Evolutionary conservation across 2,797 vertebrate genomes (phyloP), one percentile per base, ranked within the genome.

Genomic region (Typhlichthys eigenmanni): DNA sequence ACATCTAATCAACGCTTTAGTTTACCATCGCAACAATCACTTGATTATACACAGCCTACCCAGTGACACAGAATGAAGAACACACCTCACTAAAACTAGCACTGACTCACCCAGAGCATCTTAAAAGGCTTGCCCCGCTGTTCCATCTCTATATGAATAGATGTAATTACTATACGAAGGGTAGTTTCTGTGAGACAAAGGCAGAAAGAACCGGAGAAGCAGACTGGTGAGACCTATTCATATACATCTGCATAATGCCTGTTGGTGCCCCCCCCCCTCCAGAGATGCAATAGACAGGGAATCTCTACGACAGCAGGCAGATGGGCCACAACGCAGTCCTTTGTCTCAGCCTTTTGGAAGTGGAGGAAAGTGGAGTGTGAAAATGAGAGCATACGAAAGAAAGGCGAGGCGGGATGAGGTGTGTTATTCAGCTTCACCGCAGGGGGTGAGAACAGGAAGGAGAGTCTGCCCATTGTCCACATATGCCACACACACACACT

Each of bases 371-470:
- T 57, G 61, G 81, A 80, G 85, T 83, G 89, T 87, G 88, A 91
- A 89, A 91, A 88, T 86, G 86, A 87, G 85, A 24, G 80, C 75
- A 75, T 67, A 38, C 72, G 80, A 82, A 76, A 85, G 87, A 87
- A 87, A 48, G 14, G 89, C 83, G 81, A 82, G 77, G 64, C 83
- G 85, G 86, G 87, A 92, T 88, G 90, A 91, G 90, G 88, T 91
- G 90, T 91, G 90, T 89, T 91, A 93, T 93, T 93, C 92, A 90
- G 90, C 85, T 80, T 88, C 92, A n/a, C 91, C 85, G 71, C 88
- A 72, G 92, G 92, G 87, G 89, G 89, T 88, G 86, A 83, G 89
- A 86, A 88, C 87, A 82, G 84, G 76, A 75, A 76, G 84, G 63
- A 82, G 87, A 83, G 87, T 82, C 85, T 85, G 85, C 82, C 89